A percentile compares a stretch with the other conserved stretches of the same genome.
Conservation (phyloP, 2,888 invertebrate species). For the Ditula angustiorana region DNA sequence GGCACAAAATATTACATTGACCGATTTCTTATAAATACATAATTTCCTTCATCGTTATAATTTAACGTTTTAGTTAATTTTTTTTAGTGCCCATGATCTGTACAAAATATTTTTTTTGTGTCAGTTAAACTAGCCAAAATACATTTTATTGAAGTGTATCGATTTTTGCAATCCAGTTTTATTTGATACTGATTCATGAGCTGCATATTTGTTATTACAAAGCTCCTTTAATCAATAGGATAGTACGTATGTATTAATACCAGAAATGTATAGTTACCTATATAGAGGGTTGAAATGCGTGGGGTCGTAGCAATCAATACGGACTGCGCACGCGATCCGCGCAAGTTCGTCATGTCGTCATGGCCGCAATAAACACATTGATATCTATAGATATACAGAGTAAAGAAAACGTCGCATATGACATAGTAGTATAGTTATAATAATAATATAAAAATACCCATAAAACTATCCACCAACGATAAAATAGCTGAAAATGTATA, state of each 20-base stretch:
- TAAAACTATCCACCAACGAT: background rate
- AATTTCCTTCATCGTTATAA: too few relatives aligned
- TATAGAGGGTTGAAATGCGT: conserved; percentile 53
- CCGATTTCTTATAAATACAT: too few relatives aligned
- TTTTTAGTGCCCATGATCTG: too few relatives aligned
- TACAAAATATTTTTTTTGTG: too few relatives aligned
- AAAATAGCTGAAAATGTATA: too few relatives aligned
- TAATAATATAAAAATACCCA: background rate
- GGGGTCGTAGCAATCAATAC: conserved; percentile 68
- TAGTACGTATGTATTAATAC: conserved; percentile 22
- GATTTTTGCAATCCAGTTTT: background rate
- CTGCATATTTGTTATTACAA: background rate
- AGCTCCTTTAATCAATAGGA: conserved; percentile 8
- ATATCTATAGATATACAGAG: background rate
- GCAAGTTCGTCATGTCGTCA: conserved; percentile 51
- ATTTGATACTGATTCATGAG: too few relatives aligned
- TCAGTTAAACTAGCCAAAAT: too few relatives aligned
- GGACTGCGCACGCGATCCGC: conserved; percentile 76
- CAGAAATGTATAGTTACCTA: conserved; percentile 42
- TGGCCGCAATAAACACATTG: conserved; percentile 37
- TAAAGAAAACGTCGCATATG: too few relatives aligned
- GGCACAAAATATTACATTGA: too few relatives aligned
- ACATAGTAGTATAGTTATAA: too few relatives aligned
- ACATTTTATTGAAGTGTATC: too few relatives aligned
- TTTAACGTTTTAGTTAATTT: too few relatives aligned